Evolutionary conservation across 2,888 invertebrate species (phyloP).

Genomic region (Heliothis peltigera): DNA sequence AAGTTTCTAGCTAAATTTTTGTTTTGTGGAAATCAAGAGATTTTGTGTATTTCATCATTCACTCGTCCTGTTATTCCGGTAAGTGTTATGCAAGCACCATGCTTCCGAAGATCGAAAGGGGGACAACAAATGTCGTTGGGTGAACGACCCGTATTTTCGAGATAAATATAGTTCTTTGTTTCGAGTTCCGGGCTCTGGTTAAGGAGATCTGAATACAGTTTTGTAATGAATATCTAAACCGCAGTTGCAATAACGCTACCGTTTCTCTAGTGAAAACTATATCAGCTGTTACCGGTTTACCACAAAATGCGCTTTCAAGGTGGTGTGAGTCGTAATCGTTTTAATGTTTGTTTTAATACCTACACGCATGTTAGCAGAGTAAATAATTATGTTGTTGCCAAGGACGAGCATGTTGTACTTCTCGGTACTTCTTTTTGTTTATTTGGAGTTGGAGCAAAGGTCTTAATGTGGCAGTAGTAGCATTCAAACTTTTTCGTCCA

Average conservation of each 20-base stretch:
- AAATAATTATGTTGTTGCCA: constrained; percentile 12
- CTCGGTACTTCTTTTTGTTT: too few relatives aligned
- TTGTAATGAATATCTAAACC: constrained; percentile 41
- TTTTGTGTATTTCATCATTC: constrained; percentile 16
- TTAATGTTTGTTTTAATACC: constrained; percentile 17
- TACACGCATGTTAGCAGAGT: constrained; percentile 7
- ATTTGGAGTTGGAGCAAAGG: too few relatives aligned
- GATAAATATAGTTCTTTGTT: constrained; percentile 61
- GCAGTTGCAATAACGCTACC: constrained; percentile 23
- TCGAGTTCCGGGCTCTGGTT: constrained; percentile 27
- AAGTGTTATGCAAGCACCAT: constrained; percentile 39
- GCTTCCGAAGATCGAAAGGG: constrained; percentile 22
- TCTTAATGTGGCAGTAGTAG: too few relatives aligned
- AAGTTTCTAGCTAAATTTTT: constrained; percentile 35
- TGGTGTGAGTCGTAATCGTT: constrained; percentile 19
- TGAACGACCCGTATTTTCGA: constrained; percentile 55
- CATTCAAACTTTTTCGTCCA: too few relatives aligned
- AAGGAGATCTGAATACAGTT: constrained; percentile 39
- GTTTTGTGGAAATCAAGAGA: constrained; percentile 27
- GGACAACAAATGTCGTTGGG: constrained; percentile 27
- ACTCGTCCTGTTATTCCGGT: constrained; percentile 42
- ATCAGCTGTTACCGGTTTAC: constrained; percentile 22
- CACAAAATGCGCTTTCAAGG: constrained; percentile 39
- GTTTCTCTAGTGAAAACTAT: constrained; percentile 35
- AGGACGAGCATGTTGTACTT: constrained; percentile 6